phyloP scores from a whole-genome alignment of 2,113 vertebrate genomes.

The Macroglossus sobrinus region DNA sequence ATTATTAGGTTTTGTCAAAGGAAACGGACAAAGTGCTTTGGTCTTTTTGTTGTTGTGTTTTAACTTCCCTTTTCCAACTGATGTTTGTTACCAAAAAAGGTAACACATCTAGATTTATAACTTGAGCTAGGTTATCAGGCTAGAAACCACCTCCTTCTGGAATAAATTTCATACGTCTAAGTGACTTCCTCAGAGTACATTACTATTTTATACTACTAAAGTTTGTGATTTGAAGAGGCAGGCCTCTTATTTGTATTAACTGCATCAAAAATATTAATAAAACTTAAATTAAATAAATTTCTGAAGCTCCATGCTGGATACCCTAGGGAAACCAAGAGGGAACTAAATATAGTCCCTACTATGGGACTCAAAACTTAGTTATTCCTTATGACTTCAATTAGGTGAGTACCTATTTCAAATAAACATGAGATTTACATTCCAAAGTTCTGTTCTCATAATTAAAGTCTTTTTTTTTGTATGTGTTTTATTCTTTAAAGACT shows the following conservation, averaged over 20 bases:
- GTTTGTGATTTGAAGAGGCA: not conserved
- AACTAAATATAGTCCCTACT: not conserved
- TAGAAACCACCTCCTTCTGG: not conserved
- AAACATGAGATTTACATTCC: not conserved
- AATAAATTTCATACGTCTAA: not conserved
- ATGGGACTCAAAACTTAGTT: not conserved
- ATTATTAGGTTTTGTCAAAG: not conserved
- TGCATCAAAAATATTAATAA: not conserved
- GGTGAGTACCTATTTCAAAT: not conserved
- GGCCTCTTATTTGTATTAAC: not conserved
- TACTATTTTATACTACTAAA: not conserved
- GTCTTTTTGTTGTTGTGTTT: not conserved
- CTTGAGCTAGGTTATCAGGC: not conserved
- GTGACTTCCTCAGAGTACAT: not conserved
- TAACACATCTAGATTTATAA: not conserved
- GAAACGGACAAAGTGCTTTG: not conserved
- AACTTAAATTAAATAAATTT: not conserved
- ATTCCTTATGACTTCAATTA: not conserved
- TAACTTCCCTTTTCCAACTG: not conserved
- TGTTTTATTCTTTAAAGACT: constrained; percentile 17
- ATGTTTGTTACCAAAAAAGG: too few relatives aligned
- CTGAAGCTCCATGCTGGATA: not conserved
- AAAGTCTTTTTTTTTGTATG: not conserved
- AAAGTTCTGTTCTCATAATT: not conserved
- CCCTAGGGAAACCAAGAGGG: not conserved